Base-by-base conservation (phyloP, 2,113 vertebrate species). In the Polyodon spathula region DNA sequence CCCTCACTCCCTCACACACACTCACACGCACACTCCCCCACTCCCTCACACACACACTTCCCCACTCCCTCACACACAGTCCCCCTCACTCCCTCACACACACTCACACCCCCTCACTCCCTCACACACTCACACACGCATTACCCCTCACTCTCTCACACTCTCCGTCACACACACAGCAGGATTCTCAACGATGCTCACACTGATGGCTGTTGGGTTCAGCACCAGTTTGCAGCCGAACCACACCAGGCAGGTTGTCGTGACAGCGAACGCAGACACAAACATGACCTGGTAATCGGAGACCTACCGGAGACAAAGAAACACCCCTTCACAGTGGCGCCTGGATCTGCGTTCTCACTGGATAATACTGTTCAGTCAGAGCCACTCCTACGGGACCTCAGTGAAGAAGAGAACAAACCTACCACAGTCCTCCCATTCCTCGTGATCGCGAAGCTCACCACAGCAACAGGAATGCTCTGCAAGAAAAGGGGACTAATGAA, bases 161-260 rank as follows among this genome's bases (percentile, higher is more conserved):
- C n/a, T n/a, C n/a, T n/a, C n/a, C n/a, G 5, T 8, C 8, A 4
- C 39, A 17, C 40, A 27, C 38, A 62, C 40, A 14, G 39, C 11
- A 39, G 9, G 9, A 37, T 6, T 37, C 50, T n/a, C 12, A 54
- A 14, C 10, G 37, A n/a, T 40, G 87, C 88, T 95, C 82, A 98
- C 93, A 61, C 97, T 97, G 76, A 95, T 82, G 51, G 96, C 95
- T 27, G 96, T 95, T 0, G 95, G 95, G 70, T 90, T 95, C 65
- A 97, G 73, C 73, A 97, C 89, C 64, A 97, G 89, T 77, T 97
- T 98, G 75, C 93, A 98, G 57, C 96, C 96, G 67, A 97, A 98
- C 96, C 96, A 98, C 73, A 97, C 82, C 68, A 98, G 82, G 68
- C 96, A 97, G 0, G 93, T 94, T 8, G 96, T 98, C 27, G 93